Evolutionary conservation across 2,888 invertebrate species (phyloP).

Genomic region (Corythucha ciliata): DNA sequence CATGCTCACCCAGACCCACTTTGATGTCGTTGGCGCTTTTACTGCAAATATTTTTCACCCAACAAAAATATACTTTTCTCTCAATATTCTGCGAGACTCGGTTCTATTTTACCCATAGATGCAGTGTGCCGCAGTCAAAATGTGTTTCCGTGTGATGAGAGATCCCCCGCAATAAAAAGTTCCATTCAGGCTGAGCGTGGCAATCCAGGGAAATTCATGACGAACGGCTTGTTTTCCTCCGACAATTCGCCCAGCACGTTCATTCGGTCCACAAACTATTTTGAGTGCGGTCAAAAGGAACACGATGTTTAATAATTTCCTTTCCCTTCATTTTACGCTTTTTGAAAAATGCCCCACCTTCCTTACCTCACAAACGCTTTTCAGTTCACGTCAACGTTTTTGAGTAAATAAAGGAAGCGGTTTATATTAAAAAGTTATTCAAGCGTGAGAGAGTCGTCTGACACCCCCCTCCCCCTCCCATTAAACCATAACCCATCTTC

Average conservation of each 20-base stretch:
- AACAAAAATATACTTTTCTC: neutral
- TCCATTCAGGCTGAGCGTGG: slow-evolving; percentile 55
- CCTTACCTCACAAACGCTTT: too few species aligned
- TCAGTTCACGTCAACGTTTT: too few species aligned
- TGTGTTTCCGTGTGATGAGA: slow-evolving; percentile 57
- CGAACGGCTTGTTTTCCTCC: slow-evolving; percentile 56
- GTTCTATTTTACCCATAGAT: slow-evolving; percentile 54
- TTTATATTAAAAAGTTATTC: too few species aligned
- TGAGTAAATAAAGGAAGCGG: too few species aligned
- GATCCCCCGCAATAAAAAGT: slow-evolving; percentile 63
- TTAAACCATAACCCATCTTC: too few species aligned
- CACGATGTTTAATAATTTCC: too few species aligned
- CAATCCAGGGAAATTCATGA: slow-evolving; percentile 69
- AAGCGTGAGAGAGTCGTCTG: too few species aligned
- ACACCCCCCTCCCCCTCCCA: too few species aligned
- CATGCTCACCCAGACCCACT: slow-evolving; percentile 63
- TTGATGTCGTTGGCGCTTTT: slow-evolving; percentile 42
- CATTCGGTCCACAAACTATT: slow-evolving; percentile 33
- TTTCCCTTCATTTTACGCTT: too few species aligned
- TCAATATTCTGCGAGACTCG: slow-evolving; percentile 2
- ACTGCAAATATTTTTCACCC: slow-evolving; percentile 12
- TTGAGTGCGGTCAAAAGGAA: too few species aligned
- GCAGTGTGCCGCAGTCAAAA: slow-evolving; percentile 69
- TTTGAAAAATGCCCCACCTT: too few species aligned
- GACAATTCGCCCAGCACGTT: slow-evolving; percentile 44